These are phyloP conservation scores for Platyscapa corneri DNA, from an alignment of 1,140 invertebrate genomes.

Conservation along the genomic window DNA sequence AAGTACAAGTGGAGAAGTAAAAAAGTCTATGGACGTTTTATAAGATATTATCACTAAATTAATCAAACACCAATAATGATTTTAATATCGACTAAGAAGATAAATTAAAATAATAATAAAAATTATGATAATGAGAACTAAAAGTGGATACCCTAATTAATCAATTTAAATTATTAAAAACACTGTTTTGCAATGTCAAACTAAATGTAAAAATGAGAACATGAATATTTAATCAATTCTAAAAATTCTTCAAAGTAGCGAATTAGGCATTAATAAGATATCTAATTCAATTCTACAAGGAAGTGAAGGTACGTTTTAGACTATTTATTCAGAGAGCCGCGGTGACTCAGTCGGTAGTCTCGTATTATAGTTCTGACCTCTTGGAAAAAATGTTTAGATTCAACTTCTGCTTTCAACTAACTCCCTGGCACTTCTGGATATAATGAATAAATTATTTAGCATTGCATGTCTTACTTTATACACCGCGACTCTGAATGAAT, in stretches of 20 bases:
- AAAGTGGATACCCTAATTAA: slow-evolving; percentile 14
- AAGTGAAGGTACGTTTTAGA: slow-evolving; percentile 19
- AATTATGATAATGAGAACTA: slow-evolving; percentile 13
- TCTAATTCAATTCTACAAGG: slow-evolving; percentile 8
- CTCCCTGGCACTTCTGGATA: neutral
- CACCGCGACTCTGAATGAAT: neutral
- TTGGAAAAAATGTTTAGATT: neutral
- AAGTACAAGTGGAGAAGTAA: slow-evolving; percentile 50
- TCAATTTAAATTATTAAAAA: slow-evolving; percentile 36
- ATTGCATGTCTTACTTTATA: neutral
- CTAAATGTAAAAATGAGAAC: neutral
- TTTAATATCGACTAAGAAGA: slow-evolving; percentile 26
- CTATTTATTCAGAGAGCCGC: slow-evolving; percentile 4
- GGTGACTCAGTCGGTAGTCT: neutral
- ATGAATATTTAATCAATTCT: slow-evolving; percentile 22
- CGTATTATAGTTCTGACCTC: neutral
- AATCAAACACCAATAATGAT: slow-evolving; percentile 26
- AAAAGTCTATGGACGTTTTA: slow-evolving; percentile 33
- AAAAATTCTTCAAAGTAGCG: slow-evolving; percentile 10
- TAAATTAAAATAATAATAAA: slow-evolving; percentile 39
- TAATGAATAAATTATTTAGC: neutral
- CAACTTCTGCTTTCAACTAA: neutral
- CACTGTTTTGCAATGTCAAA: slow-evolving; percentile 10
- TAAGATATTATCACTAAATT: slow-evolving; percentile 33
- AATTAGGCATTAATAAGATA: slow-evolving; percentile 26